Conservation (phyloP, 2,113 vertebrate species). For the Corythaixoides concolor region DNA sequence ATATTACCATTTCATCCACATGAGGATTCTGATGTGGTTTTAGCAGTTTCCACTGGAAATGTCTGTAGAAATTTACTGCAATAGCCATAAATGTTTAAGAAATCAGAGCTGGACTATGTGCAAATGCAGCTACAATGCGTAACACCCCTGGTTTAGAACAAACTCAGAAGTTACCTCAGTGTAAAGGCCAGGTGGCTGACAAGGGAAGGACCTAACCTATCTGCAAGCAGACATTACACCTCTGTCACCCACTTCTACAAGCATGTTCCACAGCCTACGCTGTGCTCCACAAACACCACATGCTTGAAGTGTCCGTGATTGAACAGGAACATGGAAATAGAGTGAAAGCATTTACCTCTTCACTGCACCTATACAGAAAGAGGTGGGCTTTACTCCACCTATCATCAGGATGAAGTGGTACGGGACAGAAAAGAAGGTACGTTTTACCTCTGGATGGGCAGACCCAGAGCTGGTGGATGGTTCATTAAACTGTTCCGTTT, state of each 20-base stretch:
- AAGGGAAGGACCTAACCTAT: background rate
- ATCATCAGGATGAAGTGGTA: background rate
- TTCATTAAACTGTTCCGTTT: slow-evolving; percentile 56
- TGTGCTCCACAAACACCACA: background rate
- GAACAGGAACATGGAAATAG: background rate
- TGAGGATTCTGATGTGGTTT: background rate
- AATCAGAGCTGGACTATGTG: background rate
- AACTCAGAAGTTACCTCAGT: background rate
- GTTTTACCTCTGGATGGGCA: slow-evolving; percentile 67
- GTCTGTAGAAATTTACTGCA: background rate
- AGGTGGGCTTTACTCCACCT: background rate
- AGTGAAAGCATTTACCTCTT: background rate
- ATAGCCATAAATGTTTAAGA: background rate
- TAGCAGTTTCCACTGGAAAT: background rate
- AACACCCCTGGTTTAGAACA: background rate
- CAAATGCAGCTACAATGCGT: background rate
- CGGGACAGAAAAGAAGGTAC: background rate
- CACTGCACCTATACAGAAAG: background rate
- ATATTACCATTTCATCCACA: background rate
- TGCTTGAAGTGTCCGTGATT: background rate
- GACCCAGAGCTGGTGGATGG: slow-evolving; percentile 76
- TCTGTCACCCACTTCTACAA: background rate
- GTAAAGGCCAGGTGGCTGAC: background rate
- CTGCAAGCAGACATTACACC: background rate
- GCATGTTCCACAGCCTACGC: accelerated